Percentiles rank a stretch among this genome's conserved stretches.
These are phyloP conservation scores for Myiotriccus ornatus DNA, from an alignment of 2,797 vertebrate genomes.

Conservation along the genomic window DNA sequence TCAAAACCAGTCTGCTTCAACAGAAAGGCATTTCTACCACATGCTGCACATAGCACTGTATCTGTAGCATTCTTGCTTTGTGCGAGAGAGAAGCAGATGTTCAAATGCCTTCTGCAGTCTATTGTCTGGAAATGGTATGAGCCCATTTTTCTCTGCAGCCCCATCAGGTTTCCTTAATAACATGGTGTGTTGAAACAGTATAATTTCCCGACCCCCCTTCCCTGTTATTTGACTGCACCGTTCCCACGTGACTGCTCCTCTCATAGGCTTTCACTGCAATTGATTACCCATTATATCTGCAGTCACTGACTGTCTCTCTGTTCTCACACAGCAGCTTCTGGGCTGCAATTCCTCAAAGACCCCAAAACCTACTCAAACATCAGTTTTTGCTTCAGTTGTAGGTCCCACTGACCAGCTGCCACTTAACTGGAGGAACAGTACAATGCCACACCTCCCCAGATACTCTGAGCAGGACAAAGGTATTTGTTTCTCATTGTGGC, in stretches of 20 bases:
- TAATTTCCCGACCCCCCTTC: not conserved
- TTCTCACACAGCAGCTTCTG: not conserved
- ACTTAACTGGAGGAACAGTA: not conserved
- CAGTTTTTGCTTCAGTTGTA: not conserved
- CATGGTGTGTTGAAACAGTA: not conserved
- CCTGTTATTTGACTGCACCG: not conserved
- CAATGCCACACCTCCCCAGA: not conserved
- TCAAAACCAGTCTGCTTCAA: not conserved
- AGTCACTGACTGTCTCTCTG: not conserved
- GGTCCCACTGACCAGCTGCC: not conserved
- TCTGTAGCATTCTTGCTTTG: not conserved
- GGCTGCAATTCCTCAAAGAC: not conserved
- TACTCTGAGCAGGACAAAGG: not conserved
- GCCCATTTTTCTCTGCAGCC: not conserved
- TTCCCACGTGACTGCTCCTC: not conserved
- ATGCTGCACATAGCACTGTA: not conserved
- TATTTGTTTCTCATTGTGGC: not conserved
- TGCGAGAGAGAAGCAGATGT: not conserved
- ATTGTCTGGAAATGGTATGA: not conserved
- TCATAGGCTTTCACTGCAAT: not conserved
- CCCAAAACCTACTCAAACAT: not conserved
- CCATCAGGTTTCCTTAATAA: conserved; percentile 5
- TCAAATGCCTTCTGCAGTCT: conserved; percentile 6
- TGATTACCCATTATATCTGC: not conserved
- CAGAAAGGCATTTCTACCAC: not conserved